These are phyloP conservation scores for Chymomyza amoena DNA, from an alignment of 2,888 invertebrate species.

Conservation along the genomic window DNA sequence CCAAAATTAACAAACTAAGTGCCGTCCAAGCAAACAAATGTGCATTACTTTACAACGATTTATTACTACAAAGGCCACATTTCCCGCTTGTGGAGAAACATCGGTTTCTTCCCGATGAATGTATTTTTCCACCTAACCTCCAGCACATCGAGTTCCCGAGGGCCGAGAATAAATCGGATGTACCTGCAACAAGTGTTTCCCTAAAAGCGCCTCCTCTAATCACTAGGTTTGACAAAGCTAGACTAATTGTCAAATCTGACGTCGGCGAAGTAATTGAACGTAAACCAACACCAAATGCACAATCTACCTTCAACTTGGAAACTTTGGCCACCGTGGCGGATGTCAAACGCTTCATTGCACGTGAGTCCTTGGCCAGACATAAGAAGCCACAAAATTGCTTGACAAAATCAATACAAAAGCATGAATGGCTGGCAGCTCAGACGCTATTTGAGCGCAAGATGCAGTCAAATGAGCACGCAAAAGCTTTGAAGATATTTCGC, in stretches of 20 bases:
- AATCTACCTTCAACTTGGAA: slow-evolving; percentile 44
- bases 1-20: slow-evolving; percentile 65
- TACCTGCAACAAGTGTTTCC: neutral
- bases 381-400: slow-evolving; percentile 43
- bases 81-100: slow-evolving; percentile 62
- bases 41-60: slow-evolving; percentile 56
- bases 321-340: slow-evolving; percentile 60
- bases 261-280: slow-evolving; percentile 49
- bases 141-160: slow-evolving; percentile 6
- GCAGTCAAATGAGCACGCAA: slow-evolving; percentile 55
- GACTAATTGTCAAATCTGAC: slow-evolving; percentile 47
- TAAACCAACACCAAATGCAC: neutral
- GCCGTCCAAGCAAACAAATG: slow-evolving; percentile 51
- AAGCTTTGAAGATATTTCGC: slow-evolving; percentile 71
- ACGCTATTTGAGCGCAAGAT: slow-evolving; percentile 69
- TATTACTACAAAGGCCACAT: slow-evolving; percentile 42
- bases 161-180: slow-evolving; percentile 15
- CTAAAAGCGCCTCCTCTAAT: slow-evolving; percentile 29
- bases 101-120: slow-evolving; percentile 42
- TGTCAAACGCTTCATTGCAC: slow-evolving; percentile 64
- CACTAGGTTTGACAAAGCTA: slow-evolving; percentile 46
- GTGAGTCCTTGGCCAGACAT: slow-evolving; percentile 63
- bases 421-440: slow-evolving; percentile 73
- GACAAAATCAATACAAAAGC: slow-evolving; percentile 63
- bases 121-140: slow-evolving; percentile 47